These are phyloP conservation scores for Cotesia vestalis DNA, from an alignment of 1,140 invertebrate species.

Conservation along the genomic window DNA sequence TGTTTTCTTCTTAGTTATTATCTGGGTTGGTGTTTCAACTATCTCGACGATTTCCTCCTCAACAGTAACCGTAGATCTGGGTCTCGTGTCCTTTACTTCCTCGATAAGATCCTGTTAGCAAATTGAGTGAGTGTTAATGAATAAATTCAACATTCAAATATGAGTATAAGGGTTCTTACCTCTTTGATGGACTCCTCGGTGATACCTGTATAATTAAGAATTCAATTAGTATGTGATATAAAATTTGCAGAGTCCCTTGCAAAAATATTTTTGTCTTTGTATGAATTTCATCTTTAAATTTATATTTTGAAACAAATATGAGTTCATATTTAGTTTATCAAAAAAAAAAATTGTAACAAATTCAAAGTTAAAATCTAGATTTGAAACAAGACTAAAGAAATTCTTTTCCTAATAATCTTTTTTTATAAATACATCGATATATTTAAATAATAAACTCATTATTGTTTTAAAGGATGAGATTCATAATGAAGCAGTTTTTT, in stretches of 20 bases:
- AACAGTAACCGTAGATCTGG: neutral
- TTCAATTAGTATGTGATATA: neutral
- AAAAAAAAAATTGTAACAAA: too few species aligned
- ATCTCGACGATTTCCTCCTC: conserved; percentile 45
- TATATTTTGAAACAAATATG: too few species aligned
- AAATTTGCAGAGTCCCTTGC: neutral
- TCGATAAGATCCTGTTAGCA: conserved; percentile 42
- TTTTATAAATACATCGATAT: too few species aligned
- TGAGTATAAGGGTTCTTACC: conserved; percentile 40
- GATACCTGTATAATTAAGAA: conserved; percentile 44
- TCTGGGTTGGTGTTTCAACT: conserved; percentile 45
- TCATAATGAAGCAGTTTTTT: too few species aligned
- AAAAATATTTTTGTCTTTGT: too few species aligned
- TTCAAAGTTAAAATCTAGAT: too few species aligned
- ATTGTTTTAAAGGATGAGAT: too few species aligned
- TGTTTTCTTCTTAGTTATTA: conserved; percentile 49
- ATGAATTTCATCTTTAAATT: too few species aligned
- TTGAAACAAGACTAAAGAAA: too few species aligned
- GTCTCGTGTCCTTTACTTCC: conserved; percentile 28
- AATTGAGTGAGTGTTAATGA: conserved; percentile 12
- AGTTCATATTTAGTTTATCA: too few species aligned
- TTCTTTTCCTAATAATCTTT: too few species aligned
- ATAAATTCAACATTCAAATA: neutral
- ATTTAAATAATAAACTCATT: too few species aligned
- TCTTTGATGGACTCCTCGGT: conserved; percentile 41